Evolutionary conservation across 2,797 vertebrate species (phyloP).

Genomic region (Sitta carolinensis): DNA sequence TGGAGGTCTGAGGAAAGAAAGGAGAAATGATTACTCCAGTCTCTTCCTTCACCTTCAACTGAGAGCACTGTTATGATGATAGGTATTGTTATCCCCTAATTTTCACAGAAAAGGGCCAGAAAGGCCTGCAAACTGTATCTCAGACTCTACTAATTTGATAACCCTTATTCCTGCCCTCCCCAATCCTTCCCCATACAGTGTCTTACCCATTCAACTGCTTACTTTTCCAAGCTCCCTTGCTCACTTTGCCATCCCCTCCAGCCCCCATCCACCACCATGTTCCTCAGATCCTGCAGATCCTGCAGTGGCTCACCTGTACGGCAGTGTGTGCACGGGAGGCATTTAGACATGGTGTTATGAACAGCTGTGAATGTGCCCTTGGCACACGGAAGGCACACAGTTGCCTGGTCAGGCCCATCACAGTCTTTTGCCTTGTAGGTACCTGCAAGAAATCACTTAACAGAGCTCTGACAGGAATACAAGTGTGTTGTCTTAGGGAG

Average conservation of each 20-base stretch:
- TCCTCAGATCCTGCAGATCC: neutral
- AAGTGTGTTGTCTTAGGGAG: rapidly evolving
- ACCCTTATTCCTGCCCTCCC: neutral
- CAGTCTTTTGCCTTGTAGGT: constrained; percentile 64
- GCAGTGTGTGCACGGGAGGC: constrained; percentile 28
- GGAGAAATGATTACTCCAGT: neutral
- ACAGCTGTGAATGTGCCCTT: constrained; percentile 20
- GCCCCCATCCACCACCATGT: neutral
- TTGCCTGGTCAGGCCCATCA: neutral
- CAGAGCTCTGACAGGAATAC: neutral
- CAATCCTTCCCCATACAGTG: neutral
- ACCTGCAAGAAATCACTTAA: constrained; percentile 41
- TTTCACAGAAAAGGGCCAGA: neutral
- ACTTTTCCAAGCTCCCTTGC: neutral
- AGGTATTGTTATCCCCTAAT: neutral
- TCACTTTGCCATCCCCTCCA: neutral
- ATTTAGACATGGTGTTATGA: constrained; percentile 49
- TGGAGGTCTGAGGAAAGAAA: constrained; percentile 22
- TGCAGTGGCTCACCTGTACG: constrained; percentile 7
- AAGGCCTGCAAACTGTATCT: neutral
- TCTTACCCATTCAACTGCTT: neutral
- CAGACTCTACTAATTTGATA: neutral
- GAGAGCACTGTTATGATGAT: neutral
- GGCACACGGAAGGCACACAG: constrained; percentile 8
- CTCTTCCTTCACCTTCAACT: neutral